Evolutionary conservation across 2,797 vertebrate genomes (phyloP), one percentile per base, ranked within the genome.

Genomic region (Labeo calbasu): DNA sequence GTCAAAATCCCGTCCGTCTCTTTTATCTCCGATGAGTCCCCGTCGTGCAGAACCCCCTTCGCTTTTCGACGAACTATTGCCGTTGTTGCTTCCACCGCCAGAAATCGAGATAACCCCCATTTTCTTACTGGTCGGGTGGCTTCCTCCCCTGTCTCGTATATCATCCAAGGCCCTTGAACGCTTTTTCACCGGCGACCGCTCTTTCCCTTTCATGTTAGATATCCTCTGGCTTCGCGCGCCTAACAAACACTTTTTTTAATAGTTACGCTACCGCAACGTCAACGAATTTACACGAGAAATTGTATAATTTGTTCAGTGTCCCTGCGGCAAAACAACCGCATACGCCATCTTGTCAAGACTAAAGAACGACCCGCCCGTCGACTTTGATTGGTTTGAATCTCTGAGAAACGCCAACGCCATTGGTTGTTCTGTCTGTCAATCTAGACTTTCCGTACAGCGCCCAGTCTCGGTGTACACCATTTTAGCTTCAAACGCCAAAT

Each of bases 161-260:
- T 97, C 97, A 84, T 98, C 97, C 94, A 94, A 93, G 95, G 96
- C 96, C 91, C 98, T 96, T 70, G 97, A 98, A 87, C 98, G 97
- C 88, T 99, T 99, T 91, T 99, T 99, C 77, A 97, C 96, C 73
- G 98, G 97, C 68, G 97, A 98, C 90, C 97, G 97, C 93, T 99
- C 98, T 93, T 98, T 98, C 86, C 97, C 97, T 94, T 99, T 99
- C 98, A 98, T 99, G 88, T 92, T 92, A 86, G 89, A 89, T 88
- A 89, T 82, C 88, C 75, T 85, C 77, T 84, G 90, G 84, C 91
- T 94, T 91, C 6, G 72, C 87, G 80, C 80, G 68, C 83, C 81
- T 72, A 66, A 69, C 61, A 83, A 84, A 72, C 79, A 78, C 23
- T 28, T 71, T 84, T 83, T 77, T 7, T 80, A 69, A 2, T 21